A percentile compares a stretch with the other conserved stretches of the same genome.
phyloP scores from a whole-genome alignment of 2,888 invertebrate species.

The Pseudococcus longispinus region DNA sequence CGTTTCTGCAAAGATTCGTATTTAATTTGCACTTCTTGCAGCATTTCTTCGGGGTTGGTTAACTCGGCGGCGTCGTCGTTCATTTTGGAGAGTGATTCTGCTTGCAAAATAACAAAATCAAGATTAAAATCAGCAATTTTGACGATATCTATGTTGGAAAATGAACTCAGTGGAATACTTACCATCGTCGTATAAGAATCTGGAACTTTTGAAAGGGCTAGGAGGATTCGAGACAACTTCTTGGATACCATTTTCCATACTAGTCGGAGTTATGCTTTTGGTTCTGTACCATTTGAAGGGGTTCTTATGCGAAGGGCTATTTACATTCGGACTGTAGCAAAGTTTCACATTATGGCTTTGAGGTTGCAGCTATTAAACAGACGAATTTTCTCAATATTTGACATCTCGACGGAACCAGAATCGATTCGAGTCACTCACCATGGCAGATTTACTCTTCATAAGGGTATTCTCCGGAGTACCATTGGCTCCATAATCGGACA shows the following conservation, averaged over 20 bases:
- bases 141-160: background rate
- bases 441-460: conserved; percentile 41
- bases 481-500: background rate
- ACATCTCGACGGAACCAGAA: too few relatives aligned
- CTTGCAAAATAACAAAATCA: background rate
- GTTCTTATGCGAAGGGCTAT: conserved; percentile 38
- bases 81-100: conserved; percentile 22
- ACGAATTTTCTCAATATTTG: too few relatives aligned
- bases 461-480: conserved; percentile 28
- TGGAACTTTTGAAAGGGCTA: conserved; percentile 48
- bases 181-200: conserved; percentile 54
- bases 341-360: conserved; percentile 33
- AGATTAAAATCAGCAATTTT: background rate
- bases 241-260: conserved; percentile 37
- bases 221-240: conserved; percentile 45
- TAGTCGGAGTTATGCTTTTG: conserved; percentile 41
- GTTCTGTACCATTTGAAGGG: conserved; percentile 52
- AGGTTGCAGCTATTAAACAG: conserved; percentile 16
- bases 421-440: conserved; percentile 32
- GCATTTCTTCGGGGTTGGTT: background rate
- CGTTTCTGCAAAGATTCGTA: conserved; percentile 77
- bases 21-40: conserved; percentile 74
- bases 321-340: conserved; percentile 37
- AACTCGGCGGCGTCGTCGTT: conserved; percentile 14
- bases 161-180: background rate